Base-by-base conservation (phyloP, 2,888 invertebrate genomes). In the Idaea biselata region DNA sequence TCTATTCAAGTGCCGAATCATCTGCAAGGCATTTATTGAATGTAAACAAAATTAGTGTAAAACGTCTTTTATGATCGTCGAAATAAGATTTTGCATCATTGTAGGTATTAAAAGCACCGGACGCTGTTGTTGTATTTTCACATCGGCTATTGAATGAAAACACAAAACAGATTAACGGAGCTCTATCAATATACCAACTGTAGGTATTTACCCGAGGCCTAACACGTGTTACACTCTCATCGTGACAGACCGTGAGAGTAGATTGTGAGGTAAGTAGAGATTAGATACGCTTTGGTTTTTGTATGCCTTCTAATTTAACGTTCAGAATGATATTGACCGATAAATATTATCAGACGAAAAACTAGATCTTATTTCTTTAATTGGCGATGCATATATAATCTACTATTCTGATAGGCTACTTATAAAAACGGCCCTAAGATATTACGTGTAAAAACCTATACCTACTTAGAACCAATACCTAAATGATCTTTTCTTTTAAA, bases 41-140 rank as follows among this genome's bases (percentile, higher is more conserved):
- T 68, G 74, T 79, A 81, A 80, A 79, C 80, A 80, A 73, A 76
- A 73, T 72, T 44, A 44, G 68, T 68, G 73, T 67, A 62, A 66
- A 66, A 72, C 68, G 74, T 73, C 75, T 74, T 79, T 82, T 68
- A 69, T 66, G 71, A 71, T 69, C 73, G 66, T 68, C 69, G 44
- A 44, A 44, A 44, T 44, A 44, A 44, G 44, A 44, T 8, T 44
- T 44, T 44, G 44, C 44, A 68, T 67, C 60, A 67, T 69, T 75
- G 68, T 73, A 73, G n/a, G 71, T 69, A 59, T 31, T 59, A 69
- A 65, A 70, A 73, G 68, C 71, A 73, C 71, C 66, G 67, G 67
- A 66, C 63, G 8, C 11, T 44, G 44, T 44, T 44, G 7, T 44
- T 44, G 44, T 44, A 44, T 44, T 44, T 44, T 8, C 3, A 44